Conservation (phyloP, 2,888 invertebrate species). For the Campoplex capitator region DNA sequence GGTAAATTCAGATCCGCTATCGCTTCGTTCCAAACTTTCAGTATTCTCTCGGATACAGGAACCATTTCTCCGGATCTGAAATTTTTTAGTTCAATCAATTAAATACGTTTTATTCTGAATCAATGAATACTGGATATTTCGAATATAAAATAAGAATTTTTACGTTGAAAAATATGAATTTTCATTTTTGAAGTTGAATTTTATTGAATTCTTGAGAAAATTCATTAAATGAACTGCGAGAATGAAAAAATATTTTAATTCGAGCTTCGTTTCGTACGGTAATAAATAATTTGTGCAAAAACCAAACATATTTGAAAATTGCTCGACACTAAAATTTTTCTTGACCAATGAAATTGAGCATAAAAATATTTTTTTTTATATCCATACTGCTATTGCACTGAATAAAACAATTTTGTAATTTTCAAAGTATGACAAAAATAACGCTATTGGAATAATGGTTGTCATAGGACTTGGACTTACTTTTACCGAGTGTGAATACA, state of each 20-base stretch:
- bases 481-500: not conserved
- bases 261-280: not conserved
- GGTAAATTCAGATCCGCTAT: conserved; percentile 87
- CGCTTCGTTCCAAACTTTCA: conserved; percentile 86
- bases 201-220: too few species aligned
- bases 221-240: too few species aligned
- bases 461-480: not conserved
- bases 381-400: not conserved
- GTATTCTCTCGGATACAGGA: conserved; percentile 85
- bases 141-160: too few species aligned
- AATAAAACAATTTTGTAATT: not conserved
- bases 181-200: too few species aligned
- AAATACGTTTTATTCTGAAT: too few species aligned
- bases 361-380: too few species aligned
- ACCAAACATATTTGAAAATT: not conserved
- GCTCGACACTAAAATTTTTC: not conserved
- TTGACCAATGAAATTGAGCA: not conserved
- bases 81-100: conserved; percentile 52
- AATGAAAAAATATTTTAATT: too few species aligned
- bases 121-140: too few species aligned
- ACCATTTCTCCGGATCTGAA: conserved; percentile 88
- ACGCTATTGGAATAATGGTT: too few species aligned
- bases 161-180: too few species aligned
- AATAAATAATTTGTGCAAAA: not conserved
- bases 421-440: too few species aligned